Percentiles rank a stretch among this genome's conserved stretches.
These are phyloP conservation scores for Styela plicata DNA, from an alignment of 23 tunicate genomes.

Conservation along the genomic window DNA sequence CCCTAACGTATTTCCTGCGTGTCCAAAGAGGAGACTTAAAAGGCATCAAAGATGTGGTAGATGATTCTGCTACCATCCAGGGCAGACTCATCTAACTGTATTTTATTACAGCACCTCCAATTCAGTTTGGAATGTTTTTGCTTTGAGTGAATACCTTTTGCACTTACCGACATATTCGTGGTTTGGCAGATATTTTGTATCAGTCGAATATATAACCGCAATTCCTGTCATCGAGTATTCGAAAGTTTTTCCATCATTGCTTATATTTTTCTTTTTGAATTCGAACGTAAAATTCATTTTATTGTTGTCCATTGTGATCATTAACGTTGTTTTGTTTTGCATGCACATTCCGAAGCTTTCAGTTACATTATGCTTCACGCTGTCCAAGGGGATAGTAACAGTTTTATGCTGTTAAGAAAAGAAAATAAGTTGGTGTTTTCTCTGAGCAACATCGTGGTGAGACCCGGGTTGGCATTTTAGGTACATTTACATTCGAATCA, in stretches of 20 bases:
- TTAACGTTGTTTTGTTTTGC: slow-evolving; percentile 15
- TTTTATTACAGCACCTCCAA: too few relatives aligned
- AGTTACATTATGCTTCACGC: background rate
- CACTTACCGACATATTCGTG: slow-evolving; percentile 47
- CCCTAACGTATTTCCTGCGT: too few relatives aligned
- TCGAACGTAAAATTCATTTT: slow-evolving; percentile 44
- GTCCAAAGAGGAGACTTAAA: too few relatives aligned
- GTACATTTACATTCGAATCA: too few relatives aligned
- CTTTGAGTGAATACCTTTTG: too few relatives aligned
- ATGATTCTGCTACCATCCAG: too few relatives aligned
- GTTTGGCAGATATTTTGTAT: slow-evolving; percentile 80
- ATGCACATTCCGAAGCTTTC: slow-evolving; percentile 15
- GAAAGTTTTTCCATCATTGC: slow-evolving; percentile 14
- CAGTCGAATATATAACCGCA: slow-evolving; percentile 29
- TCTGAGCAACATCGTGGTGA: too few relatives aligned
- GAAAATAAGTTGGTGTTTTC: too few relatives aligned
- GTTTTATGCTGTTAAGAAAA: background rate
- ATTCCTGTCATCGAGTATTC: slow-evolving; percentile 29
- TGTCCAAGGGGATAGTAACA: background rate
- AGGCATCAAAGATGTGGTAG: too few relatives aligned
- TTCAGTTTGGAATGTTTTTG: too few relatives aligned
- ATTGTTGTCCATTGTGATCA: slow-evolving; percentile 42
- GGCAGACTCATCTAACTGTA: too few relatives aligned
- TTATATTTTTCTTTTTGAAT: slow-evolving; percentile 41
- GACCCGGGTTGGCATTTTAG: too few relatives aligned